Evolutionary conservation across 2,113 vertebrate species (phyloP).

Genomic region (Pituophis catenifer): DNA sequence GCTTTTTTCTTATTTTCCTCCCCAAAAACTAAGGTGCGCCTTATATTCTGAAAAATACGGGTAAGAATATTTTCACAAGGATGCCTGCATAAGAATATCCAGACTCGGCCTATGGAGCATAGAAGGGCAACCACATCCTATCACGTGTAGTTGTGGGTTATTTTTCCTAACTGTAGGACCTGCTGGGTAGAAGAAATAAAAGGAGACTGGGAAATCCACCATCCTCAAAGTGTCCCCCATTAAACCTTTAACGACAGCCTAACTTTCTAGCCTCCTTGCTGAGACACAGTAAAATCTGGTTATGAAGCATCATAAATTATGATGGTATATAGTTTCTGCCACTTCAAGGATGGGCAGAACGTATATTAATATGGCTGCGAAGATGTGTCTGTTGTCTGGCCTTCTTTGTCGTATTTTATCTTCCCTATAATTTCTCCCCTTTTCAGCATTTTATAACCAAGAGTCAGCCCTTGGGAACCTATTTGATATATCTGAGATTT

Average conservation of each 20-base stretch:
- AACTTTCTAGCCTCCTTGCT: neutral
- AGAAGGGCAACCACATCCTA: neutral
- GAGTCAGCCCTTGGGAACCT: neutral
- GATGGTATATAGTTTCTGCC: neutral
- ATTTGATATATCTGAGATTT: neutral
- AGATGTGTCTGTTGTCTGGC: neutral
- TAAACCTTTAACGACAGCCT: neutral
- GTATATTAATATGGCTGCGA: neutral
- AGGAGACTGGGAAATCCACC: neutral
- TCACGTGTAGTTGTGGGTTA: neutral
- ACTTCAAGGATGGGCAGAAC: neutral
- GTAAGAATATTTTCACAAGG: neutral
- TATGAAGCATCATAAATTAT: neutral
- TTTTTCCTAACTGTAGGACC: neutral
- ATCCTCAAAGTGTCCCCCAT: neutral
- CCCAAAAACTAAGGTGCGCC: no score
- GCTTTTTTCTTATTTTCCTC: no score
- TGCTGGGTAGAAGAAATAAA: neutral
- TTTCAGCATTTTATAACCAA: neutral
- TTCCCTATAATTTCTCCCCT: neutral
- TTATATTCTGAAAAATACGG: no score
- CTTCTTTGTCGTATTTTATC: neutral
- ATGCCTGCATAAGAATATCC: neutral
- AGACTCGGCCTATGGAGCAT: neutral
- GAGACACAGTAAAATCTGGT: neutral